phyloP scores from a whole-genome alignment of 2,113 vertebrate genomes.

The Tricholaema leucomelas region DNA sequence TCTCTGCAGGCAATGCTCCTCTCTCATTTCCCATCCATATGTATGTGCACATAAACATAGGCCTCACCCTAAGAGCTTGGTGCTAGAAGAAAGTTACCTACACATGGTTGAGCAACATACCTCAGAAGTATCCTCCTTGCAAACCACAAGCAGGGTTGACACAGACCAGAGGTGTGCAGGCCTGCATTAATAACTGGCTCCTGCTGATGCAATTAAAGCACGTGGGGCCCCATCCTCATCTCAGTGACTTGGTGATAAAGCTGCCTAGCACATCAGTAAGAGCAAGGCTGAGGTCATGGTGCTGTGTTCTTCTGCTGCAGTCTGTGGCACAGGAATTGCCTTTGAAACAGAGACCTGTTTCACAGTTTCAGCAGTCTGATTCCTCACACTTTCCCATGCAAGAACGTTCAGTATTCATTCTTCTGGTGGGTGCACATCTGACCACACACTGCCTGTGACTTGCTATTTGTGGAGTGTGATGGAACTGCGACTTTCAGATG shows the following conservation, averaged over 20 bases:
- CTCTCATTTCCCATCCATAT: not conserved
- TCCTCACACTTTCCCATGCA: not conserved
- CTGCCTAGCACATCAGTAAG: not conserved
- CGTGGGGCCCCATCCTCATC: accelerated
- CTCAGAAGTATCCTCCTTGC: not conserved
- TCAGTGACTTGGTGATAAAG: not conserved
- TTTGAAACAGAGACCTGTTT: not conserved
- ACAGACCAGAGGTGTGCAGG: not conserved
- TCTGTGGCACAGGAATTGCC: not conserved
- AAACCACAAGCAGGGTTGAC: not conserved
- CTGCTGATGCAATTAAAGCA: not conserved
- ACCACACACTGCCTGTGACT: not conserved
- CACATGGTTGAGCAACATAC: not conserved
- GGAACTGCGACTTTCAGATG: not conserved
- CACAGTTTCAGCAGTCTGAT: not conserved
- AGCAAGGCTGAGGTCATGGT: not conserved
- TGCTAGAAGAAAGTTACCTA: conserved; percentile 18
- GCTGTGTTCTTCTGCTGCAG: not conserved
- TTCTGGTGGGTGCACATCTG: not conserved
- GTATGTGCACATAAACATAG: not conserved
- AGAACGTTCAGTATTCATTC: accelerated
- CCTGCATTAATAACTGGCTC: not conserved
- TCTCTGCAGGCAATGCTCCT: not conserved
- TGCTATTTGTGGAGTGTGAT: not conserved
- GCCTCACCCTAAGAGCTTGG: not conserved